Evolutionary conservation across 2,113 vertebrate genomes (phyloP).

Genomic region (Corythornis madagascariensis): DNA sequence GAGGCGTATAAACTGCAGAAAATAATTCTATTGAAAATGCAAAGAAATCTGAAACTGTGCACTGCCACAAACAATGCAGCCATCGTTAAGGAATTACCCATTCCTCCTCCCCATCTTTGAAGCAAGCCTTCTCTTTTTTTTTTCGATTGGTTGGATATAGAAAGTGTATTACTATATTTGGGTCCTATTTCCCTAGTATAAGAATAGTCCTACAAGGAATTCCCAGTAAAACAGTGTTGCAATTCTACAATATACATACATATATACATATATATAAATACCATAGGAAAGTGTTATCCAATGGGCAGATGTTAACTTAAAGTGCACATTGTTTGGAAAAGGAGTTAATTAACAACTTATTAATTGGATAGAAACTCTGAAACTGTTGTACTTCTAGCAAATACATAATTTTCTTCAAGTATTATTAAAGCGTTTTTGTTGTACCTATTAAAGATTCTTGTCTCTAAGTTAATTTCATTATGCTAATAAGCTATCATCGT

Average conservation of each 20-base stretch:
- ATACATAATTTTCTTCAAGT: slow-evolving; percentile 98
- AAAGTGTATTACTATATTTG: slow-evolving; percentile 50
- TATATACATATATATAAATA: slow-evolving; percentile 19
- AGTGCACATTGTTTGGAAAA: slow-evolving; percentile 83
- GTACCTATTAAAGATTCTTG: slow-evolving; percentile 99
- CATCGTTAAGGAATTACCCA: slow-evolving; percentile 47
- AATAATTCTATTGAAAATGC: slow-evolving; percentile 44
- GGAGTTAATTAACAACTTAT: slow-evolving; percentile 97
- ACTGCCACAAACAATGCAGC: slow-evolving; percentile 3
- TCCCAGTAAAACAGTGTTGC: slow-evolving; percentile 48
- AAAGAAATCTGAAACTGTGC: background rate
- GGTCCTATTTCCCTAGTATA: slow-evolving; percentile 41
- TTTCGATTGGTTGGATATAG: slow-evolving; percentile 32
- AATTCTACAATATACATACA: background rate
- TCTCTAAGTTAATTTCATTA: slow-evolving; percentile 99
- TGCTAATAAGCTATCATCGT: slow-evolving; percentile 99
- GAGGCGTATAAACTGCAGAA: background rate
- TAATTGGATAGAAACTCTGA: slow-evolving; percentile 97
- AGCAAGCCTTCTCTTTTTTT: slow-evolving; percentile 3
- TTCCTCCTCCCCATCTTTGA: slow-evolving; percentile 34
- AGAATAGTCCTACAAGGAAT: slow-evolving; percentile 55
- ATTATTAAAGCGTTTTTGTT: slow-evolving; percentile 98
- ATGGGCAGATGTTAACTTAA: slow-evolving; percentile 83
- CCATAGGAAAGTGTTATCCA: slow-evolving; percentile 74
- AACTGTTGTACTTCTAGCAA: slow-evolving; percentile 97